These are phyloP conservation scores for Maniola hyperantus DNA, from an alignment of 2,888 invertebrate species.

Conservation along the genomic window DNA sequence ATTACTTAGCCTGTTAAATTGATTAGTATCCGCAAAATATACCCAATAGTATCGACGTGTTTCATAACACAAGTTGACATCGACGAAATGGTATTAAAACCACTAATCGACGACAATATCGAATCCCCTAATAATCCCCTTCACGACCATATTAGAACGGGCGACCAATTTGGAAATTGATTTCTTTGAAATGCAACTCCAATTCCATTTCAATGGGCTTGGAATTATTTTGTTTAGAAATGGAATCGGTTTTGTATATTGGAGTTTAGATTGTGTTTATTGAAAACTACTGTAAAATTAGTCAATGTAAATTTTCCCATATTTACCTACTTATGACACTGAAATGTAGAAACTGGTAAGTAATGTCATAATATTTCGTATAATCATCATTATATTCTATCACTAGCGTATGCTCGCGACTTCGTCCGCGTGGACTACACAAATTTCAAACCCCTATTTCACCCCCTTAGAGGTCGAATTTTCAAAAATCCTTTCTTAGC, in stretches of 20 bases:
- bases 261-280: background rate
- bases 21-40: conserved; percentile 3
- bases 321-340: no score
- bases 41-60: background rate
- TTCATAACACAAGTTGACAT: background rate
- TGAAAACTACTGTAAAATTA: no score
- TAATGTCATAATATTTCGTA: no score
- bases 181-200: conserved; percentile 22
- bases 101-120: conserved; percentile 18
- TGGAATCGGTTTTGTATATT: background rate
- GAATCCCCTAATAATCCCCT: conserved; percentile 21
- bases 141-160: conserved; percentile 10
- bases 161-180: conserved; percentile 24
- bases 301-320: no score
- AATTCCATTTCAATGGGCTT: background rate
- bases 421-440: no score
- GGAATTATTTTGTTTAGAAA: conserved; percentile 12
- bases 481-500: no score
- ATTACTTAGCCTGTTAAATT: conserved; percentile 12
- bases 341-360: no score
- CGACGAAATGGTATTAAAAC: conserved; percentile 21
- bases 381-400: no score
- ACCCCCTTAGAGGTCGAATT: no score
- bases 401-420: no score
- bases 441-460: no score